Evolutionary conservation across 2,113 vertebrate genomes (phyloP).

Genomic region (Myxocyprinus asiaticus): DNA sequence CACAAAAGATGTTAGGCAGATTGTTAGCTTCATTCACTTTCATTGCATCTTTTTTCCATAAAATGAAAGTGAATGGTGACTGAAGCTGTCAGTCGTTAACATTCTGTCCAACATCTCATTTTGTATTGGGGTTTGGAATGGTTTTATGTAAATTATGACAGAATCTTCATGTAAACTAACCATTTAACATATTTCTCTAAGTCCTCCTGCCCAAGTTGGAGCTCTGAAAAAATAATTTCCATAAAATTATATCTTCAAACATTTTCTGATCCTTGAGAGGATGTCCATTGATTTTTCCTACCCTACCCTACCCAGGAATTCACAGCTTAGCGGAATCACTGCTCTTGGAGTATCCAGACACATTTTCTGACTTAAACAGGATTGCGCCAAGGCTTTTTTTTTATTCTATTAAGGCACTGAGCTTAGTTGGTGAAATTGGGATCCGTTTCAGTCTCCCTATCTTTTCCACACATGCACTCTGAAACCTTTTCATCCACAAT

Average conservation of each 20-base stretch:
- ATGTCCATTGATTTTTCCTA: neutral
- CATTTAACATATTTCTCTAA: neutral
- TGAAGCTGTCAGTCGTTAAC: too few relatives aligned
- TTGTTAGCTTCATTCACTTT: too few relatives aligned
- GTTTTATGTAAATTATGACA: too few relatives aligned
- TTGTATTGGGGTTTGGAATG: too few relatives aligned
- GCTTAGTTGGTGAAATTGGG: slow-evolving; percentile 27
- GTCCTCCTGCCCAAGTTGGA: neutral
- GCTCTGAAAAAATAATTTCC: neutral
- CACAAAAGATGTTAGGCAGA: too few relatives aligned
- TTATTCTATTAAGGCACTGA: slow-evolving; percentile 9
- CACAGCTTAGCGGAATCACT: neutral
- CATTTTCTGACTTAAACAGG: slow-evolving; percentile 18
- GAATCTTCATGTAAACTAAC: too few relatives aligned
- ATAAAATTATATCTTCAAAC: neutral
- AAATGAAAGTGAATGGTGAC: too few relatives aligned
- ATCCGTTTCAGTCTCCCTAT: slow-evolving; percentile 41
- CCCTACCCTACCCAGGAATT: neutral
- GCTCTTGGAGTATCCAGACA: neutral
- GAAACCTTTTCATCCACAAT: slow-evolving; percentile 32
- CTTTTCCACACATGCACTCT: slow-evolving; percentile 40
- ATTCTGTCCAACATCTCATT: too few relatives aligned
- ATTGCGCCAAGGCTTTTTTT: neutral
- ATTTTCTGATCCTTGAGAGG: neutral
- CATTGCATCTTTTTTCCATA: too few relatives aligned